These are phyloP conservation scores for Capitella teleta DNA, from an alignment of 1,140 invertebrate genomes.

Conservation along the genomic window DNA sequence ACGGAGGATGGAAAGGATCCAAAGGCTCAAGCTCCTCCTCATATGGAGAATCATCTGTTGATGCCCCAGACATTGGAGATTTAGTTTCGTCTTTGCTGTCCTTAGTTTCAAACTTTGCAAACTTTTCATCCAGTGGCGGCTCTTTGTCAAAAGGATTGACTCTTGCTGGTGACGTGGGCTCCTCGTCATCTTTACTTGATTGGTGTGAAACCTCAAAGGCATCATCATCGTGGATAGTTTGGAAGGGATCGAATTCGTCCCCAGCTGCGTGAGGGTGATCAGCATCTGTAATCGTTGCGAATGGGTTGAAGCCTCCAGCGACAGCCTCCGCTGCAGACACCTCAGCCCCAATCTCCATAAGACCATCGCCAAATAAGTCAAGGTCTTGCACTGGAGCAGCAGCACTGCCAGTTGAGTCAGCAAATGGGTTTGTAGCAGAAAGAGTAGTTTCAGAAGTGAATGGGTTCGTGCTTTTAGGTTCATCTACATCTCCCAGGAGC, in stretches of 20 bases:
- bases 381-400: not conserved
- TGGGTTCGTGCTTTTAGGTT: not conserved
- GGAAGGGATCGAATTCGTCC: slow-evolving; percentile 13
- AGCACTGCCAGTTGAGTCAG: not conserved
- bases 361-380: not conserved
- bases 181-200: slow-evolving; percentile 17
- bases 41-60: slow-evolving; percentile 58
- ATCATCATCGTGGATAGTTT: slow-evolving; percentile 15
- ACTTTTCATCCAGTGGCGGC: slow-evolving; percentile 36
- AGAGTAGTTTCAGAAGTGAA: not conserved
- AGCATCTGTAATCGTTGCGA: slow-evolving; percentile 16
- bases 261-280: not conserved
- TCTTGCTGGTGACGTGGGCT: slow-evolving; percentile 43
- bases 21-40: slow-evolving; percentile 89
- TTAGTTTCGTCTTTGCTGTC: slow-evolving; percentile 45
- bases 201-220: slow-evolving; percentile 3
- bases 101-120: slow-evolving; percentile 27
- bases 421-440: slow-evolving; percentile 4
- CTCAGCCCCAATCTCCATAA: not conserved
- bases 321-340: not conserved
- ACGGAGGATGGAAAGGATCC: slow-evolving; percentile 74
- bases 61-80: slow-evolving; percentile 53
- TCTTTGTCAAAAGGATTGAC: slow-evolving; percentile 73
- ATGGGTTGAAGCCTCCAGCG: slow-evolving; percentile 18
- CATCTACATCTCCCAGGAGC: not conserved